Base-by-base conservation (phyloP, 2,113 vertebrate genomes). In the Phylloscopus whistleri region DNA sequence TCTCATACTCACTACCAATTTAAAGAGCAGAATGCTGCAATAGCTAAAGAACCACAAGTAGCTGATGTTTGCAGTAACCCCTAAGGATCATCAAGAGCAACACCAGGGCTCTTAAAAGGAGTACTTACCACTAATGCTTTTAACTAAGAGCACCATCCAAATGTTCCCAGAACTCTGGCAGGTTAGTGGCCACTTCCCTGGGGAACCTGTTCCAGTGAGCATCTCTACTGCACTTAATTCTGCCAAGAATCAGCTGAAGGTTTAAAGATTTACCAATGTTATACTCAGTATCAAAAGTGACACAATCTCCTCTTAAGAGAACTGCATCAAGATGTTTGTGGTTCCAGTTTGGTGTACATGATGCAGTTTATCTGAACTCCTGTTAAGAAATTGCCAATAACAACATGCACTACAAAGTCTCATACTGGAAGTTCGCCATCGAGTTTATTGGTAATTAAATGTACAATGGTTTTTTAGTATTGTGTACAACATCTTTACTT, bases 401-500 rank as follows among this genome's bases (percentile, higher is more conserved):
- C 10, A 72, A 48, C 9, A 87, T 1, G 1, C 13, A 86, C 49
- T 14, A 24, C 0, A 2, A 53, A 76, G 19, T 46, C 67, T 74
- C 26, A 44, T 3, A 62, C 10, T 35, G 12, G 8, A 92, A 77
- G 22, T 76, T 69, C 20, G 12, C 75, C 85, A 93, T 31, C 59
- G 80, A n/a, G 66, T 98, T 98, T 97, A 97, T 99, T 87, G 23
- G 46, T 62, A 46, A 60, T 69, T 37, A 23, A 59, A 87, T 56
- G 49, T 56, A 74, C 28, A 39, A 46, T 46, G 19, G 69, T 14
- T 60, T 96, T 96, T 88, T 76, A 77, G 31, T 18, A 94, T 66
- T 13, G 10, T 2, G 28, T 68, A 90, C 91, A 96, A 84, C 91
- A 97, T 93, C 97, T 89, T 98, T 96, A 99, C 98, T 99, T 99